Evolutionary conservation across 2,797 vertebrate genomes (phyloP).

Genomic region (Ficedula albicollis): DNA sequence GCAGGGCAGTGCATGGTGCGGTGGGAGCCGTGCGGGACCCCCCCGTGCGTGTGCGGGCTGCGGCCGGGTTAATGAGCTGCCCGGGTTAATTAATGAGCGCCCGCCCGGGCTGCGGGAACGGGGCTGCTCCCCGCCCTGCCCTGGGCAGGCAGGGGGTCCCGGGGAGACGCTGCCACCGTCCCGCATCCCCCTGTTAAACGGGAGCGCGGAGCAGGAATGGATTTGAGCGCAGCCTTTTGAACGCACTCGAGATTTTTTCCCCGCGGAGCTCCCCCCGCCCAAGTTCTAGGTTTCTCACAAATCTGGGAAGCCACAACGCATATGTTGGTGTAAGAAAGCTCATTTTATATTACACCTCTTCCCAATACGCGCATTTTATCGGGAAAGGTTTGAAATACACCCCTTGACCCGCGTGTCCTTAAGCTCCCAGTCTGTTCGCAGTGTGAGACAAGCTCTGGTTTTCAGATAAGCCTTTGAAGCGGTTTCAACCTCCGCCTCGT

Average conservation of each 20-base stretch:
- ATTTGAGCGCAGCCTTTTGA: neutral
- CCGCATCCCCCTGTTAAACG: neutral
- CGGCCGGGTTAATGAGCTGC: slow-evolving; percentile 10
- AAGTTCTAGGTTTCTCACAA: neutral
- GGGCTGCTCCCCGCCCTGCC: neutral
- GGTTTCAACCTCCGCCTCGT: neutral
- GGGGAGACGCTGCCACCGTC: rapidly evolving
- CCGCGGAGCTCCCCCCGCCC: rapidly evolving
- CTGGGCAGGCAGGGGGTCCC: rapidly evolving
- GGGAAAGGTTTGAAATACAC: neutral
- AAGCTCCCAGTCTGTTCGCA: neutral
- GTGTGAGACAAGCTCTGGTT: neutral
- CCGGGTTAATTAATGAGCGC: neutral
- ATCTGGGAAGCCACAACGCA: neutral
- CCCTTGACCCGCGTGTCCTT: rapidly evolving
- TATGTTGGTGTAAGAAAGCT: neutral
- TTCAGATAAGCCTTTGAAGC: neutral
- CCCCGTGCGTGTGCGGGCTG: neutral
- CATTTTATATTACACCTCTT: neutral
- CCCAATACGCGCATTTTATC: neutral
- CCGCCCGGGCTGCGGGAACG: rapidly evolving
- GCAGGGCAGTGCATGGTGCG: neutral
- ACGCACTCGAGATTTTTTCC: neutral
- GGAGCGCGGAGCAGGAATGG: rapidly evolving
- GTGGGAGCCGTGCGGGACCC: neutral